Evolutionary conservation across 2,888 invertebrate species (phyloP).

Genomic region (Trichogramma evanescens): DNA sequence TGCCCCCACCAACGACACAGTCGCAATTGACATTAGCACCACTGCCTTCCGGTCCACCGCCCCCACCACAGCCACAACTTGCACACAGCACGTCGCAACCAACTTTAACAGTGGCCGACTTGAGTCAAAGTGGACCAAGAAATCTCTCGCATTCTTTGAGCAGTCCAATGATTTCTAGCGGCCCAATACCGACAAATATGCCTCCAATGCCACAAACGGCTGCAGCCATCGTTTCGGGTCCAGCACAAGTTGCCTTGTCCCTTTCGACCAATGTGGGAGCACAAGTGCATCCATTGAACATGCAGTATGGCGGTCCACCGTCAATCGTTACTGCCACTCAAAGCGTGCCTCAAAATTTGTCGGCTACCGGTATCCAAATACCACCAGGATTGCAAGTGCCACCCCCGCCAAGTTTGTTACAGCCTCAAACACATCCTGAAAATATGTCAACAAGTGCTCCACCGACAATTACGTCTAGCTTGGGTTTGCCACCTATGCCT

Average conservation of each 20-base stretch:
- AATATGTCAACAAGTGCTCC: slow-evolving; percentile 34
- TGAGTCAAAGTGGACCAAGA: slow-evolving; percentile 35
- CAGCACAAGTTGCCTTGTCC: slow-evolving; percentile 16
- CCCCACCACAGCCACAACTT: slow-evolving; percentile 13
- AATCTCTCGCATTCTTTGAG: slow-evolving; percentile 40
- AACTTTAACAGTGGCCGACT: slow-evolving; percentile 28
- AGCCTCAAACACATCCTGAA: slow-evolving; percentile 29
- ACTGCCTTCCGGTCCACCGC: background rate
- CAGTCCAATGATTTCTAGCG: slow-evolving; percentile 21
- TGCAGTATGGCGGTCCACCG: slow-evolving; percentile 38
- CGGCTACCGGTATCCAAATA: slow-evolving; percentile 31
- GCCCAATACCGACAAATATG: slow-evolving; percentile 8
- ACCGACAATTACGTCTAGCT: slow-evolving; percentile 5
- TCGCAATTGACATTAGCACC: background rate
- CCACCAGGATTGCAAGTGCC: slow-evolving; percentile 27
- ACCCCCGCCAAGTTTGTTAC: slow-evolving; percentile 16
- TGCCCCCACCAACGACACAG: background rate
- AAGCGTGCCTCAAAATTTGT: slow-evolving; percentile 41
- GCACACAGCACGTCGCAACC: slow-evolving; percentile 23
- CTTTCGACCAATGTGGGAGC: background rate
- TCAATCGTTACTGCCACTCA: slow-evolving; percentile 37
- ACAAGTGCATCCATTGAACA: slow-evolving; percentile 38
- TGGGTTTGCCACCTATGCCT: slow-evolving; percentile 8
- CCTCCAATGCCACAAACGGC: slow-evolving; percentile 17
- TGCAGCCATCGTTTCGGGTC: slow-evolving; percentile 20